Percentiles rank a stretch among this genome's conserved stretches.
phyloP scores from a whole-genome alignment of 2,797 vertebrate species.

The Rhabdophis nuchalis region DNA sequence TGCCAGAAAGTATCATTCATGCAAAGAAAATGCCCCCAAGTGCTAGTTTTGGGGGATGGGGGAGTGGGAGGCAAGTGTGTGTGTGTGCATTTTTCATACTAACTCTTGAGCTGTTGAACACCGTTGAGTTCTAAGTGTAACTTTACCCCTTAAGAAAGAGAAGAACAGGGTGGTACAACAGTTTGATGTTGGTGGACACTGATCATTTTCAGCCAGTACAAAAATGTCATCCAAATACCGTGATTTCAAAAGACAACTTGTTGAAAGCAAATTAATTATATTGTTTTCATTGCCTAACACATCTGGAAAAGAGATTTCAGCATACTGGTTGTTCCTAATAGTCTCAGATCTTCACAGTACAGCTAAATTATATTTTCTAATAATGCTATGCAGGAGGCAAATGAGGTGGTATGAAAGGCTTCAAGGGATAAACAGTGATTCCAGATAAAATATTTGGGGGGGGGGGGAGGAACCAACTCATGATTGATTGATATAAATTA shows the following conservation, averaged over 20 bases:
- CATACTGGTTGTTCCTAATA: background rate
- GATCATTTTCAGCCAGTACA: constrained; percentile 56
- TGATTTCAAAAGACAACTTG: constrained; percentile 32
- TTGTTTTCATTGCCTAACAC: background rate
- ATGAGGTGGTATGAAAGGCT: accelerated
- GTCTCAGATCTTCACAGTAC: background rate
- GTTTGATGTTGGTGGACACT: constrained; percentile 50
- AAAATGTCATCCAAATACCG: constrained; percentile 33
- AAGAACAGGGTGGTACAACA: constrained; percentile 55
- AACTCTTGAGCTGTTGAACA: constrained; percentile 64
- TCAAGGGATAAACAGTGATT: constrained; percentile 20
- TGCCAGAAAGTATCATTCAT: constrained; percentile 70
- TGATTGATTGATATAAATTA: background rate
- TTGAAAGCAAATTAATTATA: constrained; percentile 28
- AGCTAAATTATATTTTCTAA: background rate
- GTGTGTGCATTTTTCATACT: constrained; percentile 68
- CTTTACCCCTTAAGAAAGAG: constrained; percentile 66
- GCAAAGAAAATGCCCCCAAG: constrained; percentile 70
- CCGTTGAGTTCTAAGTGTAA: constrained; percentile 53
- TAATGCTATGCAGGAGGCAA: background rate
- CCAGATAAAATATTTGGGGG: background rate
- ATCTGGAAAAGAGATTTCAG: background rate
- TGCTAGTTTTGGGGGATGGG: constrained; percentile 53
- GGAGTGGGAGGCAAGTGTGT: constrained; percentile 61
- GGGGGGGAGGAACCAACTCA: background rate